Conservation (phyloP, 2,113 vertebrate genomes). For the Gallinago undulata region DNA sequence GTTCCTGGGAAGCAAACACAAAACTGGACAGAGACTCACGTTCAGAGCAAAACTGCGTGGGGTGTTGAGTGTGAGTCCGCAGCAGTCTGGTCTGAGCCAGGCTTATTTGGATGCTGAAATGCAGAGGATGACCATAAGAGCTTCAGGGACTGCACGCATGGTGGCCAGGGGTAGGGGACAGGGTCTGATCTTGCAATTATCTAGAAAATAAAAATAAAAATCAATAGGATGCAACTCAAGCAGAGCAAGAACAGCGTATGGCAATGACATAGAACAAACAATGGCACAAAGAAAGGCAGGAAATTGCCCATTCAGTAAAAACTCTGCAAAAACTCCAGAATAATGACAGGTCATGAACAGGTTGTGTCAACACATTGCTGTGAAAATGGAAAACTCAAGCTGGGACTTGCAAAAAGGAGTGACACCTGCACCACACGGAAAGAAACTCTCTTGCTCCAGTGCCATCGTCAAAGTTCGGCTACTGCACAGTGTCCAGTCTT, state of each 20-base stretch:
- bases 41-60: background rate
- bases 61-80: background rate
- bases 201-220: background rate
- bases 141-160: background rate
- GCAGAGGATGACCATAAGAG: background rate
- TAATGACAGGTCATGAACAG: background rate
- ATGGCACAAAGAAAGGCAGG: background rate
- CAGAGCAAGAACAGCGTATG: background rate
- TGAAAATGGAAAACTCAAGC: background rate
- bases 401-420: background rate
- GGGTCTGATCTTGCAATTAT: background rate
- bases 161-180: background rate
- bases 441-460: background rate
- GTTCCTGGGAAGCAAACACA: background rate
- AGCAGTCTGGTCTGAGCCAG: background rate
- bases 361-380: background rate
- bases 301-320: background rate
- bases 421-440: background rate
- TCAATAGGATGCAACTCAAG: background rate
- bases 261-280: background rate
- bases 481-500: background rate
- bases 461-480: accelerated
- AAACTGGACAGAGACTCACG: background rate
- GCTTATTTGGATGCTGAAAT: background rate
- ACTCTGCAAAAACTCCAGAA: background rate